Percentiles rank a stretch among this genome's conserved stretches.
These are phyloP conservation scores for Limnephilus rhombicus DNA, from an alignment of 2,888 invertebrate species.

Conservation along the genomic window DNA sequence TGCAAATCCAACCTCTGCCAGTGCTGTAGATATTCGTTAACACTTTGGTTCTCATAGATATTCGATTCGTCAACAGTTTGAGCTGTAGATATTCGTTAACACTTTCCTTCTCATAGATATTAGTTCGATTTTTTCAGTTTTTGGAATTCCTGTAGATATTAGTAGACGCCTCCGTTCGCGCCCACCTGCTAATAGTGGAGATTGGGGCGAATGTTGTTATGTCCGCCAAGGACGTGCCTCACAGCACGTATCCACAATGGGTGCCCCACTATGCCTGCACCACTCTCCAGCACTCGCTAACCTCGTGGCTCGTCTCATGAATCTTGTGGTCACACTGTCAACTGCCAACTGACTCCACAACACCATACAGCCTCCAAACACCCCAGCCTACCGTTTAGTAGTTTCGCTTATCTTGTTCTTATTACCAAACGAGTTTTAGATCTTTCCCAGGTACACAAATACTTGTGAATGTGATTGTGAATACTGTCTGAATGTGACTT, in stretches of 20 bases:
- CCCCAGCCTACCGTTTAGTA: not conserved
- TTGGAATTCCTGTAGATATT: too few species aligned
- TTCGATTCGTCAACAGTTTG: too few species aligned
- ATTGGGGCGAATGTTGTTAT: not conserved
- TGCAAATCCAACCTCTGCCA: too few species aligned
- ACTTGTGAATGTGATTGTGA: too few species aligned
- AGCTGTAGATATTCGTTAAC: too few species aligned
- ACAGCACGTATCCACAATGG: not conserved
- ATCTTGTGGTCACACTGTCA: not conserved
- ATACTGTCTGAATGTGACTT: not conserved
- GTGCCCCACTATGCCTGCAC: not conserved
- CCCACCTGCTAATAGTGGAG: not conserved
- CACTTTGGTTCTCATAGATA: too few species aligned
- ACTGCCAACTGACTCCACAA: not conserved
- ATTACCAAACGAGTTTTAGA: not conserved
- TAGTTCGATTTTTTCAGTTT: too few species aligned
- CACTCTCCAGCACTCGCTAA: not conserved
- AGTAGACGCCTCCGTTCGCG: too few species aligned
- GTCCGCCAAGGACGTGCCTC: not conserved
- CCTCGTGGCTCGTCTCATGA: not conserved
- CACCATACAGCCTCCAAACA: not conserved
- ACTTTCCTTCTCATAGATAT: too few species aligned
- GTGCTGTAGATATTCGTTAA: too few species aligned
- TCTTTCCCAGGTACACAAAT: not conserved
- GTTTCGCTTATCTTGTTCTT: not conserved